These are phyloP conservation scores for Eledone cirrhosa DNA, from an alignment of 2,888 invertebrate genomes.

Conservation along the genomic window DNA sequence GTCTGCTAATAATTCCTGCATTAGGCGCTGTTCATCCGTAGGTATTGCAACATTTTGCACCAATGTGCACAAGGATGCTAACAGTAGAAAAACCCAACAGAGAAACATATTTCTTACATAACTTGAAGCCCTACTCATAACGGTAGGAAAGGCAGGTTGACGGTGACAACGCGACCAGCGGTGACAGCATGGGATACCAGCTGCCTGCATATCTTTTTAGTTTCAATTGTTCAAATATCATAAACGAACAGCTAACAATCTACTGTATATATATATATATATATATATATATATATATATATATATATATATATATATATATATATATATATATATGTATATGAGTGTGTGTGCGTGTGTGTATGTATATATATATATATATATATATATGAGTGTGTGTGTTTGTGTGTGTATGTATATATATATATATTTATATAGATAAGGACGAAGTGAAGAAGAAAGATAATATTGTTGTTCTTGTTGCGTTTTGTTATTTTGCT, in stretches of 20 bases:
- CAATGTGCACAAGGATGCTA: not conserved
- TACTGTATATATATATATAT: not conserved
- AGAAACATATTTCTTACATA: conserved; percentile 11
- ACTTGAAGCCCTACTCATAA: not conserved
- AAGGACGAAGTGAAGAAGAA: too few relatives aligned
- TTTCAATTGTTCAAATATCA: not conserved
- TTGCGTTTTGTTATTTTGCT: too few relatives aligned
- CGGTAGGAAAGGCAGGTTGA: not conserved
- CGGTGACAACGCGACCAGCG: not conserved
- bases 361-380: not conserved
- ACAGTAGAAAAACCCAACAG: not conserved
- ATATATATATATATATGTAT: conserved; percentile 12
- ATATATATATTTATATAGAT: not conserved
- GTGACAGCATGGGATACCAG: not conserved
- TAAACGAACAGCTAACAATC: not conserved
- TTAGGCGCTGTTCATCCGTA: conserved; percentile 64
- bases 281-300: not conserved
- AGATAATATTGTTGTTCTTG: too few relatives aligned
- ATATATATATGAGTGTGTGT: too few relatives aligned
- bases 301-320: not conserved
- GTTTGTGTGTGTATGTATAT: not conserved
- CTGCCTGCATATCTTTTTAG: not conserved
- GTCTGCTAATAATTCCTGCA: conserved; percentile 54
- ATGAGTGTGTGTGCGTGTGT: not conserved
- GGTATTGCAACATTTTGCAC: conserved; percentile 34